Evolutionary conservation across 2,888 invertebrate species (phyloP).

Genomic region (Charanyca ferruginea): DNA sequence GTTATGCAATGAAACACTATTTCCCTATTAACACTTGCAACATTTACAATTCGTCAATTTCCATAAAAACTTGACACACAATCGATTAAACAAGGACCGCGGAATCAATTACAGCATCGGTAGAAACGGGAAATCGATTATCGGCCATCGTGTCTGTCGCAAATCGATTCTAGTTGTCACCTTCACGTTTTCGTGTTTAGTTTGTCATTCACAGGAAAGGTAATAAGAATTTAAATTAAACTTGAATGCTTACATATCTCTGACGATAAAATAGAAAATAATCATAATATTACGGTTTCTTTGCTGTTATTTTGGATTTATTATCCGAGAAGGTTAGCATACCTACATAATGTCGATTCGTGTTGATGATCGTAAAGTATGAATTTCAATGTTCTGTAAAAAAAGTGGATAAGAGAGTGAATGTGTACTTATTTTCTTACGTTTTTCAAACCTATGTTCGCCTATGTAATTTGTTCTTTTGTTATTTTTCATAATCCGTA

Average conservation of each 20-base stretch:
- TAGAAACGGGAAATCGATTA: constrained; percentile 85
- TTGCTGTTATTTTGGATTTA: constrained; percentile 20
- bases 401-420: background rate
- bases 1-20: constrained; percentile 25
- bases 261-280: constrained; percentile 33
- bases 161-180: constrained; percentile 89
- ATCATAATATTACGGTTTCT: constrained; percentile 11
- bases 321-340: background rate
- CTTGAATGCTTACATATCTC: constrained; percentile 31
- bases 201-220: constrained; percentile 51
- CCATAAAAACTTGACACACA: constrained; percentile 66
- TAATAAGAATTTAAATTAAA: constrained; percentile 57
- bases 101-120: constrained; percentile 81
- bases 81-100: constrained; percentile 76
- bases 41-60: constrained; percentile 54
- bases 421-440: background rate
- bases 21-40: constrained; percentile 50
- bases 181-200: constrained; percentile 75
- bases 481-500: constrained; percentile 4
- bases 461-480: constrained; percentile 14
- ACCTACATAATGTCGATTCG: constrained; percentile 8
- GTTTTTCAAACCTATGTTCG: constrained; percentile 6
- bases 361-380: constrained; percentile 1
- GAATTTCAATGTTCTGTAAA: constrained; percentile 7
- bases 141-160: constrained; percentile 84